phyloP scores from a whole-genome alignment of 2,113 vertebrate genomes.

The Pavo muticus region DNA sequence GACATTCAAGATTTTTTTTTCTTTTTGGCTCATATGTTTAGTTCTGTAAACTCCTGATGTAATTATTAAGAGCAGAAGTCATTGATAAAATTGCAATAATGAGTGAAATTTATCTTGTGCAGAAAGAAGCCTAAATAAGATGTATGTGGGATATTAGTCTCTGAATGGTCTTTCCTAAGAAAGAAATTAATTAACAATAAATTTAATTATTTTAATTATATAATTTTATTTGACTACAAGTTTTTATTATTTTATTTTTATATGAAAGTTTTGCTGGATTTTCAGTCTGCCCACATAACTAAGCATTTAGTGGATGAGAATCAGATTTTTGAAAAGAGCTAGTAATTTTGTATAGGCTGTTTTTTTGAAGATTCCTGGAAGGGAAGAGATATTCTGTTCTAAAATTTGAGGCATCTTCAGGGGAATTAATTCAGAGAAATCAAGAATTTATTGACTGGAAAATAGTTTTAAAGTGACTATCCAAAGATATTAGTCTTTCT shows the following conservation, averaged over 20 bases:
- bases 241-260: constrained; percentile 24
- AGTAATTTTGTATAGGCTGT: not conserved
- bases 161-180: not conserved
- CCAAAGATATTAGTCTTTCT: not conserved
- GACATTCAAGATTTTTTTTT: not conserved
- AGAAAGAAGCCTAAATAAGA: constrained; percentile 22
- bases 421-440: not conserved
- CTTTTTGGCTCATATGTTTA: constrained; percentile 21
- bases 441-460: not conserved
- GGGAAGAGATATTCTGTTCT: not conserved
- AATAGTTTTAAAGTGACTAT: not conserved
- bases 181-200: constrained; percentile 26
- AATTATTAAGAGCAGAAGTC: constrained; percentile 27
- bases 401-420: not conserved
- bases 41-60: constrained; percentile 2
- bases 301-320: not conserved
- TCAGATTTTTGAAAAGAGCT: not conserved
- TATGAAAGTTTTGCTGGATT: not conserved
- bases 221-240: too few species aligned
- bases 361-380: not conserved
- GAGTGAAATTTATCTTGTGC: constrained; percentile 43
- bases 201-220: constrained; percentile 1
- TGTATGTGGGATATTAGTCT: constrained; percentile 45
- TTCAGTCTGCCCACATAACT: not conserved
- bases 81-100: constrained; percentile 26